A percentile compares a stretch with the other conserved stretches of the same genome.
These are phyloP conservation scores for Stichodactyla helianthus DNA, from an alignment of 64 coral and sea anemone genomes.

Conservation along the genomic window DNA sequence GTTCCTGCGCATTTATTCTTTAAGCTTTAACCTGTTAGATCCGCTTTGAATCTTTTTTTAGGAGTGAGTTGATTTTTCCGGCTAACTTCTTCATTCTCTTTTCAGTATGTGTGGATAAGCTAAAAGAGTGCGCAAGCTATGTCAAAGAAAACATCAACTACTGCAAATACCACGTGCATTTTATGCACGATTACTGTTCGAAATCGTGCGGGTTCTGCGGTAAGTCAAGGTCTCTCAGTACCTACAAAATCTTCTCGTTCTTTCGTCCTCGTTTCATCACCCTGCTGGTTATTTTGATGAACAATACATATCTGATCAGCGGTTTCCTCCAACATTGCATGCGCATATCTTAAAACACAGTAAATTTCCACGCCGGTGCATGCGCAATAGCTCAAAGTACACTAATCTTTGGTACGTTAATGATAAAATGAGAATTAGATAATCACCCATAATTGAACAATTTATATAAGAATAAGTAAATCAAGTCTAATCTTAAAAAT, in stretches of 20 bases:
- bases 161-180: constrained; percentile 38
- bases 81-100: not conserved
- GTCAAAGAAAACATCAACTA: constrained; percentile 31
- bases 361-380: too few relatives aligned
- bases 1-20: too few relatives aligned
- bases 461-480: too few relatives aligned
- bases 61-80: too few relatives aligned
- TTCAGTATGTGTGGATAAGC: constrained; percentile 16
- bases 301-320: not conserved
- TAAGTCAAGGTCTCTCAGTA: not conserved
- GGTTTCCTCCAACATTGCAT: not conserved
- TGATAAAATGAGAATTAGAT: too few relatives aligned
- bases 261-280: not conserved
- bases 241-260: too few relatives aligned
- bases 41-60: too few relatives aligned
- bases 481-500: too few relatives aligned
- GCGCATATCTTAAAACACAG: not conserved
- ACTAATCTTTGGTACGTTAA: too few relatives aligned
- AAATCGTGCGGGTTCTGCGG: constrained; percentile 38
- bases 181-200: constrained; percentile 41
- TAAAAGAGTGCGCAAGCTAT: constrained; percentile 14
- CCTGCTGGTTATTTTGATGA: not conserved
- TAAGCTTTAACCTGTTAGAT: too few relatives aligned
- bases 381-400: too few relatives aligned
- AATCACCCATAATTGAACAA: too few relatives aligned